Evolutionary conservation across 1,140 invertebrate species (phyloP), one percentile per base, ranked within the genome.

Genomic region (Harpegnathos saltator): DNA sequence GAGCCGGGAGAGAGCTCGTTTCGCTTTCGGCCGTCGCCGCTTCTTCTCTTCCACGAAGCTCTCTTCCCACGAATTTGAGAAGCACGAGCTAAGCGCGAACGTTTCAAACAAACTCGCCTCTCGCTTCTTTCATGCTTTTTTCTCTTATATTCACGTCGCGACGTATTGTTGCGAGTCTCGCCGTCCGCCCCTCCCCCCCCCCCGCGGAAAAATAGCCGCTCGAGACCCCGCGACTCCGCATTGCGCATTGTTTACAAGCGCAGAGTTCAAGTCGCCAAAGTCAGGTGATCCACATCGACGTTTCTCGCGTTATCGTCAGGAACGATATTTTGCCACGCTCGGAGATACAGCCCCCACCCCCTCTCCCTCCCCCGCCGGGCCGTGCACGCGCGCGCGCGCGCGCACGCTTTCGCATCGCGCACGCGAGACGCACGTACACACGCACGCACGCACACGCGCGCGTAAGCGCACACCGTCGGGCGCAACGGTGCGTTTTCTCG

Each of bases 401-500:
- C n/a, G n/a, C n/a, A n/a, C 66, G 68, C 61, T 66, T 73, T 14
- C 19, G 17, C 29, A n/a, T 19, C 4, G 15, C 33, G 1, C 54
- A 44, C 17, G 7, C 29, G 33, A 44, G 7, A 9, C 38, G 15
- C n/a, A 68, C 33, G 14, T 1, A 17, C 19, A n/a, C n/a, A n/a
- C n/a, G n/a, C n/a, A n/a, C n/a, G n/a, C n/a, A 4, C 19, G 5
- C 9, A n/a, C 17, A 9, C 15, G 15, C 54, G 61, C 29, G 80
- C 59, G 52, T 24, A 14, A 14, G 4, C 24, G 14, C 69, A 62
- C 22, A 82, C 58, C 84, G 58, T 58, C 65, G 84, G 74, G 72
- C 59, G 85, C 84, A 87, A 59, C 80, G 65, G 80, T 82, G 84
- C 85, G 80, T 87, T 87, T 86, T 87, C 85, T 87, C 72, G 80